Evolutionary conservation across 2,113 vertebrate genomes (phyloP).

Genomic region (Petroica traversi): DNA sequence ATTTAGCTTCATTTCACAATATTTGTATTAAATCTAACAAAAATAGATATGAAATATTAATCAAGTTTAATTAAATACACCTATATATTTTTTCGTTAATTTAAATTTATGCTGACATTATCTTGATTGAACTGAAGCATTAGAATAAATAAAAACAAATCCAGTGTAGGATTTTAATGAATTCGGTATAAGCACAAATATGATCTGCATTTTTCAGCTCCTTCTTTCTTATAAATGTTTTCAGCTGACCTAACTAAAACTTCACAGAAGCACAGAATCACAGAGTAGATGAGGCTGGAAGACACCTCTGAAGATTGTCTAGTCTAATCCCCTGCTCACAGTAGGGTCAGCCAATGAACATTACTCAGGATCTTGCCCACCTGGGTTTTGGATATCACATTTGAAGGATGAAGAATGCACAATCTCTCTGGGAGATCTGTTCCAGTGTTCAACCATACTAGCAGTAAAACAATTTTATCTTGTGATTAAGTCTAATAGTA

Average conservation of each 20-base stretch:
- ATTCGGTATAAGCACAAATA: not conserved
- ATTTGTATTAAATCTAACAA: not conserved
- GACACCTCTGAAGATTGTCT: fast-evolving
- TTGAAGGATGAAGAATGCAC: not conserved
- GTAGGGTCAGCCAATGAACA: not conserved
- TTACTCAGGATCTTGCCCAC: not conserved
- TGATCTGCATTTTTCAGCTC: not conserved
- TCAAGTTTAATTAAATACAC: not conserved
- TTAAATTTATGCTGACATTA: not conserved
- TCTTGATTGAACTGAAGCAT: not conserved
- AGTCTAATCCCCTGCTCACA: not conserved
- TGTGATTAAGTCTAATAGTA: not conserved
- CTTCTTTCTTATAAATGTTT: not conserved
- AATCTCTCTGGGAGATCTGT: not conserved
- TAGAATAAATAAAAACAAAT: not conserved
- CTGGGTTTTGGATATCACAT: not conserved
- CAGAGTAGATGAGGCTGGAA: not conserved
- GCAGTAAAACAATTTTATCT: not conserved
- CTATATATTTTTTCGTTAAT: not conserved
- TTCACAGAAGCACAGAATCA: not conserved
- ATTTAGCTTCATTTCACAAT: not conserved
- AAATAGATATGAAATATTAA: not conserved
- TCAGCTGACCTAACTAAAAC: not conserved
- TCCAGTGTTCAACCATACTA: not conserved
- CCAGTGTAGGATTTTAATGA: not conserved